Evolutionary conservation across 2,888 invertebrate species (phyloP), one percentile per base, ranked within the genome.

Genomic region (Apeira syringaria): DNA sequence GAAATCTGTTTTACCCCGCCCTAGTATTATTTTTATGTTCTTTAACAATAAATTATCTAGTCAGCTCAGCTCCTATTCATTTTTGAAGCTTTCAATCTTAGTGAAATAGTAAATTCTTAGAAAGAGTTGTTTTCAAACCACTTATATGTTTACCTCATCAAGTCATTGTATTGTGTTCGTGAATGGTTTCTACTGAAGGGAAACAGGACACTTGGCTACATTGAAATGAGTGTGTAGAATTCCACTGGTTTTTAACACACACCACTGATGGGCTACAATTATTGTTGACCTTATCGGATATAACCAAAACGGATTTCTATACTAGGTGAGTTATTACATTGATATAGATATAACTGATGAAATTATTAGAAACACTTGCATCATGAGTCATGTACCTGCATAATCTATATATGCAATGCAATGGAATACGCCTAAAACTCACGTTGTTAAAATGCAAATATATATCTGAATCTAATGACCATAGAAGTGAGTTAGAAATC

Each of bases 201-300:
- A 80, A 79, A 78, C 63, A 68, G 50, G 64, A 65, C 56, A 64
- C 61, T 59, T 55, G 7, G 67, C 64, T 67, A 69, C 72, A 76
- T 68, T 76, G 70, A 77, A 80, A 84, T 85, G 80, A 83, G 64
- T 74, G 73, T 78, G 77, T 76, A 76, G 69, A 72, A 70, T 80
- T 68, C 56, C 65, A 67, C 62, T 68, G 58, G 53, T 47, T 62
- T 61, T 60, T 73, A 73, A 77, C 64, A 69, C 64, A 67, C 61
- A 61, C 59, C 65, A 63, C 68, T 71, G 65, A 78, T 80, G 77
- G 65, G 59, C 50, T 42, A 42, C 38, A 40, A 46, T 56, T 61
- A 49, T 53, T 4, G 20, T 6, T 61, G 60, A 59, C n/a, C n/a
- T 46, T 50, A 51, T 47, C 25, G 13, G 32, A 22, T 48, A 46